phyloP scores from a whole-genome alignment of 2,888 invertebrate species.

The Hipparchia semele region DNA sequence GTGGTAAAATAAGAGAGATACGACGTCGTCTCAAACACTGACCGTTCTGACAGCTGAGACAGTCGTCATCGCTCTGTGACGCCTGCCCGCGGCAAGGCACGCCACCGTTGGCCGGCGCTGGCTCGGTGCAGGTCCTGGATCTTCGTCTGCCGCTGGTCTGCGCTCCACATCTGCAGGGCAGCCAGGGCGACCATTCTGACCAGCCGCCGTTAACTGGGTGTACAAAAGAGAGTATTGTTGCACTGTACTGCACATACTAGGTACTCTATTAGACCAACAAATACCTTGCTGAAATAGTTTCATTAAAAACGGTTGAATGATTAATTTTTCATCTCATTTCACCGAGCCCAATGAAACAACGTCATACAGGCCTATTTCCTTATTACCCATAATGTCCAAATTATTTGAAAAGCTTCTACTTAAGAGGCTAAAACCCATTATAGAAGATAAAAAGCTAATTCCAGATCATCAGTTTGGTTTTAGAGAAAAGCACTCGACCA shows the following conservation, averaged over 20 bases:
- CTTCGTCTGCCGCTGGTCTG: constrained; percentile 89
- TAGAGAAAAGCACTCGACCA: too few species aligned
- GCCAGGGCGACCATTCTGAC: constrained; percentile 95
- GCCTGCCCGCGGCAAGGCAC: constrained; percentile 91
- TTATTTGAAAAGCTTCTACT: too few species aligned
- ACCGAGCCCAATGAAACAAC: too few species aligned
- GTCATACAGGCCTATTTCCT: too few species aligned
- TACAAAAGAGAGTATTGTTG: neutral
- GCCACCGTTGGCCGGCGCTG: constrained; percentile 96
- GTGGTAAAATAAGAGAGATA: too few species aligned
- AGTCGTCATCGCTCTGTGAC: constrained; percentile 91
- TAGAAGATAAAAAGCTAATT: too few species aligned
- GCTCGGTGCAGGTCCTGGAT: constrained; percentile 92
- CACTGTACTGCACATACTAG: too few species aligned
- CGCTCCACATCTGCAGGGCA: constrained; percentile 90
- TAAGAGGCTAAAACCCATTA: too few species aligned
- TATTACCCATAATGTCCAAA: too few species aligned
- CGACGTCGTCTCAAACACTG: constrained; percentile 30
- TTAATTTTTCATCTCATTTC: constrained; percentile 14
- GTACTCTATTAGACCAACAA: too few species aligned
- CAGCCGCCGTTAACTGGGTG: constrained; percentile 95
- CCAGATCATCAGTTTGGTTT: too few species aligned
- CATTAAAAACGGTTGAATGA: constrained; percentile 14
- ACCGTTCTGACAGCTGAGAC: constrained; percentile 86
- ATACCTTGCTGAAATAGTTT: constrained; percentile 11